phyloP scores from a whole-genome alignment of 2,113 vertebrate genomes.

The Procavia capensis region DNA sequence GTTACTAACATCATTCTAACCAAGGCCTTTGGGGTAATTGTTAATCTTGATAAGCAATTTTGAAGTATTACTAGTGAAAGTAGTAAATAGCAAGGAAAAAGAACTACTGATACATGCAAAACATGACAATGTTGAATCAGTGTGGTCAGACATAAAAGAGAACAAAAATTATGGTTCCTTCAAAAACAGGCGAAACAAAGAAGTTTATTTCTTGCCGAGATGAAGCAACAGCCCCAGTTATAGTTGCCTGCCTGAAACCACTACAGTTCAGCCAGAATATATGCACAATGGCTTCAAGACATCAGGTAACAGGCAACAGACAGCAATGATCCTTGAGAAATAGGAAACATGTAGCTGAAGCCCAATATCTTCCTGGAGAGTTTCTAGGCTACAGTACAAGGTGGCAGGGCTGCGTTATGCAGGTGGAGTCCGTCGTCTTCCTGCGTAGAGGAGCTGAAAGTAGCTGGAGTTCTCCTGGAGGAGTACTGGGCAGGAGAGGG shows the following conservation, averaged over 20 bases:
- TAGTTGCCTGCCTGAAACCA: neutral
- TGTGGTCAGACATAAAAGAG: neutral
- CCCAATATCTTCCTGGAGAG: neutral
- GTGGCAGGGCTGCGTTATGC: neutral
- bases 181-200: neutral
- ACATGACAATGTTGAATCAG: neutral
- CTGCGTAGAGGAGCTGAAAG: neutral
- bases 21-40: neutral
- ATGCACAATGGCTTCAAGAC: neutral
- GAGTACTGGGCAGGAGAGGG: neutral
- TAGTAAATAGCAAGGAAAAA: neutral
- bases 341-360: neutral
- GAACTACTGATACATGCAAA: neutral
- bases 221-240: neutral
- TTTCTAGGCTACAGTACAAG: neutral
- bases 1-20: neutral
- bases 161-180: neutral
- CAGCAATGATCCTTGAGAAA: neutral
- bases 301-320: neutral
- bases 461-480: neutral
- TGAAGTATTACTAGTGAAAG: constrained; percentile 21
- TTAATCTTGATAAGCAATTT: neutral
- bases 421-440: neutral
- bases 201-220: neutral
- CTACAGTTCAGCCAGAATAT: neutral